Evolutionary conservation across 2,113 vertebrate species (phyloP), one percentile per base, ranked within the genome.

Genomic region (Plestiodon gilberti): DNA sequence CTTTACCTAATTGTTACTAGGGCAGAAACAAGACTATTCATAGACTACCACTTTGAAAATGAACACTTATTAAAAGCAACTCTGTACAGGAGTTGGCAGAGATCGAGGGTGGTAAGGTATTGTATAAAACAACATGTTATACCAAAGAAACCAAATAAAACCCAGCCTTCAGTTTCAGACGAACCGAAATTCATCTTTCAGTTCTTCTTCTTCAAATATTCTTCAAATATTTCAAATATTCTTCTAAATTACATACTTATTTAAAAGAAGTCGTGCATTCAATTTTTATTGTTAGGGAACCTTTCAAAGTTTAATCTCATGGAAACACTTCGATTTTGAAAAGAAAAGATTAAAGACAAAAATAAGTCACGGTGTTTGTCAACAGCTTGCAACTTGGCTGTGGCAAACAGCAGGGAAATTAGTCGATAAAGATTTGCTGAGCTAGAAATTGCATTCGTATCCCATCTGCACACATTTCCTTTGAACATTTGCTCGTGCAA

Each of bases 391-490:
- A 48, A 62, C 0, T 62, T n/a, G 10, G 11, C 15, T 59, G 62
- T 59, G 5, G 3, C 13, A 78, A 82, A 64, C 43, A 25, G 61
- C 17, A 88, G 77, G 40, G 64, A 80, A 89, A 70, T 4, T 65
- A 1, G 0, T 76, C n/a, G 2, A 88, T 67, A 71, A 88, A 88
- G 38, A 78, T 78, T 88, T 81, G 85, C 33, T 64, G 81, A 87
- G 83, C 78, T 70, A 83, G 80, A 83, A 88, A 78, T 30, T 28
- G 48, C 81, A 71, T 83, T 78, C 57, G 62, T 62, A 81, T 81
- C 43, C 85, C 85, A 78, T 71, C 81, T 83, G 64, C 52, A 78
- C 59, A 55, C 70, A 81, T 22, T 70, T 78, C 62, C 52, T 52
- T 61, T 70, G 75, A 88, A 83, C 9, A 13, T 83, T 87, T 48